Evolutionary conservation across 2,113 vertebrate species (phyloP), one percentile per base, ranked within the genome.

Genomic region (Gila orcuttii): DNA sequence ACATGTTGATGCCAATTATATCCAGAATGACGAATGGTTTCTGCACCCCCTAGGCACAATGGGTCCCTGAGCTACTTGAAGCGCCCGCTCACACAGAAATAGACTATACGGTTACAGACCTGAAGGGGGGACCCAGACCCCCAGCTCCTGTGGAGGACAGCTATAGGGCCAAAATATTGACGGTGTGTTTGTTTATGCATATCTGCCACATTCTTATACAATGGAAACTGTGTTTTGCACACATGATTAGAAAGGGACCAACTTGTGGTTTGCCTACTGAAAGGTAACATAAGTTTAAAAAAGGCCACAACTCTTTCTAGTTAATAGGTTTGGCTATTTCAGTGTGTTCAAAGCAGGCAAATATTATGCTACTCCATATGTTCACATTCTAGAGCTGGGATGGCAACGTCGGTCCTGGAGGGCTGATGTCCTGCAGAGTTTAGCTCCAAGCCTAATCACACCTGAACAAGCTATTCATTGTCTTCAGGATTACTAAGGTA

Each of bases 41-140:
- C 25, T 73, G 25, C 57, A 59, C 66, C 21, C 21, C 15, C n/a
- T 88, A 99, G 96, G 97, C 90, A 17, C 96, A 96, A 83, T 99
- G 98, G 98, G 66, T 87, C 21, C 94, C 94, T 4, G 57, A 87
- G 3, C 93, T 99, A 2, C 71, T 99, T 90, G 93, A 96, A 33
- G 93, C 95, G 5, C 98, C 97, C 0, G 88, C 93, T 11, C 92
- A 96, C 89, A 98, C 97, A 1, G 89, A 92, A 84, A 94, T 98
- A 60, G 91, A 96, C 80, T 97, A 97, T 1, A 75, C 86, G 1
- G 96, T 99, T 85, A 97, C 95, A 36, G 92, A 96, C 90, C 94
- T 99, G 1, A 33, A 89, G 0, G 98, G 98, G 13, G 97, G 97
- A 2, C 96, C 96, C 0, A 94, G 77, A 39, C 97, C 97, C 6